Base-by-base conservation (phyloP, 2,113 vertebrate species). In the Xerus inauris region DNA sequence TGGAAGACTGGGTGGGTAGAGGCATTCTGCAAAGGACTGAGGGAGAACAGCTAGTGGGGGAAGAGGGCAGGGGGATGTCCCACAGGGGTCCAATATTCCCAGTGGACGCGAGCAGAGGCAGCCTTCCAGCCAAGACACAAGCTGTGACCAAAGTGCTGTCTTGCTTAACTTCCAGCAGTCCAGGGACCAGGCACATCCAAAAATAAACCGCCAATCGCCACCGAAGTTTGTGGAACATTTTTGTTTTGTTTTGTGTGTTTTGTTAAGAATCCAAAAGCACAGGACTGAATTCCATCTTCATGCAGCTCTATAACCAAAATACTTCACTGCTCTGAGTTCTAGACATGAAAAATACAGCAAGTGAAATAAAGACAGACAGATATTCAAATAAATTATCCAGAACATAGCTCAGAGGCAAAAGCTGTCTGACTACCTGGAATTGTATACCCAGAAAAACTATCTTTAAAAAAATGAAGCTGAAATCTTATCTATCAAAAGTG, bases 331-430 rank as follows among this genome's bases (percentile, higher is more conserved):
- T 92, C 72, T 87, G 54, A 95, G 89, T 42, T 93, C 64, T 65
- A 96, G 54, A 96, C 94, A 95, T 75, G 45, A 92, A 95, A 96
- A 87, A 38, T 51, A 89, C 0, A 91, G 89, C 73, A 76, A 82
- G 0, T 38, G 32, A 89, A 86, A 72, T 54, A 64, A 79, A 73
- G 49, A 62, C n/a, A 72, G 87, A 71, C 35, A 94, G 38, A 86
- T 45, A 94, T 64, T 62, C 86, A 97, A 89, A 96, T 96, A 95
- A 91, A 96, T 93, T 83, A 96, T 49, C 82, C 79, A 93, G 19
- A 93, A 86, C 40, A 90, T 17, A 22, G 20, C 32, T 42, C 88
- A 75, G 79, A 91, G 94, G 86, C 40, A 88, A 87, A 97, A 94
- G 64, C 42, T 67, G 64, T 71, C 91, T 67, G 64, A 65, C 91